phyloP scores from a whole-genome alignment of 2,888 invertebrate genomes.

The Ornithoptera alexandrae region DNA sequence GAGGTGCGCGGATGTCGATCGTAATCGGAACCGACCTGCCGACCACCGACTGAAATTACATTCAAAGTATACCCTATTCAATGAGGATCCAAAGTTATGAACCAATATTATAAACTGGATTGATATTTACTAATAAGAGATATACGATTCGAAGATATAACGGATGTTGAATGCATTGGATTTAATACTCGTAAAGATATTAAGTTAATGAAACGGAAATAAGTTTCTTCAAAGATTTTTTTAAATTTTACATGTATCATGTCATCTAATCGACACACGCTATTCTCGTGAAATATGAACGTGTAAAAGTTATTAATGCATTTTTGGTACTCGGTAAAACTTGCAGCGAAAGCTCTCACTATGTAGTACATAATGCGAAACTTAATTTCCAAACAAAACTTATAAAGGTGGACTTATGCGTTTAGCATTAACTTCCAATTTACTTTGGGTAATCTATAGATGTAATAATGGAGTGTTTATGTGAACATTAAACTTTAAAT shows the following conservation, averaged over 20 bases:
- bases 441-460: no score
- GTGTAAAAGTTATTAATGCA: neutral
- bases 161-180: neutral
- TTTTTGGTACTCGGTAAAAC: neutral
- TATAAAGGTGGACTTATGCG: no score
- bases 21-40: slow-evolving; percentile 12
- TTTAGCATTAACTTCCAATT: no score
- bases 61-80: neutral
- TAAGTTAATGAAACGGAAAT: no score
- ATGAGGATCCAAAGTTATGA: neutral
- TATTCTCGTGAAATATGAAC: neutral
- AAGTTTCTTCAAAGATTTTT: no score
- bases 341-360: neutral
- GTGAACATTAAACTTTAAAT: no score
- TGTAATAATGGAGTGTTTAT: no score
- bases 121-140: neutral
- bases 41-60: slow-evolving; percentile 9
- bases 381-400: neutral
- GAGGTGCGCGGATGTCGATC: slow-evolving; percentile 26
- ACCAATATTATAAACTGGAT: neutral
- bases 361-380: neutral
- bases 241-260: no score
- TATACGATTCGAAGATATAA: neutral
- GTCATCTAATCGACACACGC: no score
- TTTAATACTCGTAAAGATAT: no score